A percentile compares a stretch with the other conserved stretches of the same genome.
These are phyloP conservation scores for Calidris pygmaea DNA, from an alignment of 2,113 vertebrate genomes.

Conservation along the genomic window DNA sequence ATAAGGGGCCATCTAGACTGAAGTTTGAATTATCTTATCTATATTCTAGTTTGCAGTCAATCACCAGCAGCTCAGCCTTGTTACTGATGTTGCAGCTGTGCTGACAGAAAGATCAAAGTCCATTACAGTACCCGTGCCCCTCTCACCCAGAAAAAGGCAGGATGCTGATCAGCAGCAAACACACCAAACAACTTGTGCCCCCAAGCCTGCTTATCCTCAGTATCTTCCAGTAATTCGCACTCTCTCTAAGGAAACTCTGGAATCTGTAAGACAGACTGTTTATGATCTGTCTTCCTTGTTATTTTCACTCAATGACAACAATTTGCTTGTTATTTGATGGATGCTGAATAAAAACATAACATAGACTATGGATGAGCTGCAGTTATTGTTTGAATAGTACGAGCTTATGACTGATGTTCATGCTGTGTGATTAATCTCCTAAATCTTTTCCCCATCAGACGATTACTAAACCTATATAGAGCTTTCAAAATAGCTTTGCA, in stretches of 20 bases:
- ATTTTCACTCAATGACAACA: not conserved
- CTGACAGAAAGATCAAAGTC: not conserved
- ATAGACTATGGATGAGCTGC: not conserved
- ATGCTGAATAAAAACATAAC: not conserved
- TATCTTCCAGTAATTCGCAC: not conserved
- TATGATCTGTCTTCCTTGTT: not conserved
- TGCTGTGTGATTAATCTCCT: not conserved
- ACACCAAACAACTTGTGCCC: not conserved
- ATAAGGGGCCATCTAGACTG: not conserved
- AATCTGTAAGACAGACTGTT: not conserved
- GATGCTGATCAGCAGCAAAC: not conserved
- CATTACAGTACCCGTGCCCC: rapidly evolving
- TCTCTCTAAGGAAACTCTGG: not conserved
- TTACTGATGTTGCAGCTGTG: not conserved
- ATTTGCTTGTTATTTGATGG: not conserved
- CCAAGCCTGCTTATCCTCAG: not conserved
- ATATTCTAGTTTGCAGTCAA: not conserved
- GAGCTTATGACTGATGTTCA: not conserved
- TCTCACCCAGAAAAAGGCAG: not conserved
- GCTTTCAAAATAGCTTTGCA: not conserved
- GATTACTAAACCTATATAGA: not conserved
- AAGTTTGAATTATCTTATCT: not conserved
- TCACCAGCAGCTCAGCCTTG: not conserved
- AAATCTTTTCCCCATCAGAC: not conserved
- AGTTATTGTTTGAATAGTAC: not conserved